Percentiles rank a stretch among this genome's conserved stretches.
Conservation (phyloP, 2,888 invertebrate species). For the Escarpia spicata region DNA sequence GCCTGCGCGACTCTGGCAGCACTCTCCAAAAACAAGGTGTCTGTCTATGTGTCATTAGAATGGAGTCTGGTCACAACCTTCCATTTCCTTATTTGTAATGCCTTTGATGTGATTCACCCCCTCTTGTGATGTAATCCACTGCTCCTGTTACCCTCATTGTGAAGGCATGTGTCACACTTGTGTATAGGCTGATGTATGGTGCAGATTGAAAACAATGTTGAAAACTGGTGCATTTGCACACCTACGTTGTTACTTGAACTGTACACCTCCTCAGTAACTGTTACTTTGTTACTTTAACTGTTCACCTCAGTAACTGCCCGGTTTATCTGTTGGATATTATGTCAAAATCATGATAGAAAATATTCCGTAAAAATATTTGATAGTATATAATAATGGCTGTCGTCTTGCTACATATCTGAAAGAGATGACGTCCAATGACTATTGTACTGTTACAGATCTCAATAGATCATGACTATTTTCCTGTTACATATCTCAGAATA, state of each 20-base stretch:
- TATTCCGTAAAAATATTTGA: too few relatives aligned
- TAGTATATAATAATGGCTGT: too few relatives aligned
- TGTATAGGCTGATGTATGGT: background rate
- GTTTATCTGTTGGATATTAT: background rate
- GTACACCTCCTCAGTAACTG: background rate
- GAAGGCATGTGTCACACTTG: background rate
- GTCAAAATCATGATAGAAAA: too few relatives aligned
- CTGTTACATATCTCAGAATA: too few relatives aligned
- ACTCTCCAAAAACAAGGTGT: background rate
- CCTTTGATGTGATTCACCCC: background rate
- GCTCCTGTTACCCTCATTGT: background rate
- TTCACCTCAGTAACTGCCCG: too few relatives aligned
- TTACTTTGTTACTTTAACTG: too few relatives aligned
- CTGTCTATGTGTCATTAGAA: background rate
- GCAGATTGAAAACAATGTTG: background rate
- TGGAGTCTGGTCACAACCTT: background rate
- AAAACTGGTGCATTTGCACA: background rate
- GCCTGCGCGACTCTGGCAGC: background rate
- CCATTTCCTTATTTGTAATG: background rate
- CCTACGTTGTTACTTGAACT: background rate
- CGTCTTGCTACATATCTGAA: too few relatives aligned
- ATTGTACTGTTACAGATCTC: too few relatives aligned
- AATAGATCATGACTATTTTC: too few relatives aligned
- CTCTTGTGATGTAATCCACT: background rate
- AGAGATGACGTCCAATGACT: too few relatives aligned